These are phyloP conservation scores for Nothoprocta perdicaria DNA, from an alignment of 2,113 vertebrate species.

Conservation along the genomic window DNA sequence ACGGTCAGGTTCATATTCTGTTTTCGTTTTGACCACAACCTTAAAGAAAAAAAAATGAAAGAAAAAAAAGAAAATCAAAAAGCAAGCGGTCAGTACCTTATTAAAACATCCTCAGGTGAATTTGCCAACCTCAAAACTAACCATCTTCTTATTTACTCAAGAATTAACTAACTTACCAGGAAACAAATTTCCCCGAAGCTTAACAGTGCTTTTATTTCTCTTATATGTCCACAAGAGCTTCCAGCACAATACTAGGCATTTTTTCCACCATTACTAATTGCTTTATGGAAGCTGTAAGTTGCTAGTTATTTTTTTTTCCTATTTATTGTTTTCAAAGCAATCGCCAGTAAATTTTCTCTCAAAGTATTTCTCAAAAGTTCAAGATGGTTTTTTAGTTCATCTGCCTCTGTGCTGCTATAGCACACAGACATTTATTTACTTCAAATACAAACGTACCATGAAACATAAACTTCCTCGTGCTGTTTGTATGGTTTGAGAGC, in stretches of 20 bases:
- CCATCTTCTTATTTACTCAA: neutral
- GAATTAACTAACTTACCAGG: neutral
- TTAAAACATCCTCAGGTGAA: neutral
- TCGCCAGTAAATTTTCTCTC: neutral
- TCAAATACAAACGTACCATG: neutral
- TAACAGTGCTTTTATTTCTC: neutral
- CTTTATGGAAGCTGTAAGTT: neutral
- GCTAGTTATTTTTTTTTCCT: neutral
- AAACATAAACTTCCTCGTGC: neutral
- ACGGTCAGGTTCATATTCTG: slow-evolving; percentile 89
- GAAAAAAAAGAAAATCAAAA: neutral
- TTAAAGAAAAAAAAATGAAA: slow-evolving; percentile 47
- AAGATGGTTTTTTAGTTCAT: accelerated
- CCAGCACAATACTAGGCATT: neutral
- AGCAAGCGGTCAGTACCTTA: neutral
- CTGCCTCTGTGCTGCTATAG: neutral
- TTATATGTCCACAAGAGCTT: neutral
- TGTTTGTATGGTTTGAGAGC: neutral
- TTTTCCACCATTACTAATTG: neutral
- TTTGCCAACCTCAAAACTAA: neutral
- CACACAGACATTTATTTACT: neutral
- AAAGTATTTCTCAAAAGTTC: neutral
- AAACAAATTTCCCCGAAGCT: neutral
- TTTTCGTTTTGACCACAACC: slow-evolving; percentile 96
- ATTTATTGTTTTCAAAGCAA: neutral